Base-by-base conservation (phyloP, 1,140 invertebrate genomes). In the Leptinotarsa undecemlineata region DNA sequence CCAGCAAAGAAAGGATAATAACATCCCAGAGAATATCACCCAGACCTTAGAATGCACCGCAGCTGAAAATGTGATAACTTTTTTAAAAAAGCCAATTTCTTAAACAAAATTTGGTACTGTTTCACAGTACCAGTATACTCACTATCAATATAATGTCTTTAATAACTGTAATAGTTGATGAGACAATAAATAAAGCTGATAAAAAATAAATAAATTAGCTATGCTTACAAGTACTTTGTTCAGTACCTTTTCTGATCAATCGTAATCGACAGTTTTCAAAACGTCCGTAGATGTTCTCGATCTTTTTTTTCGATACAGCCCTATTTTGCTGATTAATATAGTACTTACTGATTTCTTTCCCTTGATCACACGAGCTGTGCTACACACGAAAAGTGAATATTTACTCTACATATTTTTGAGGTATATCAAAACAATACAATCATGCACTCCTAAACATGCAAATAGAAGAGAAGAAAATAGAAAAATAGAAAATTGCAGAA, bases 391-490 rank as follows among this genome's bases (percentile, higher is more conserved):
- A 23, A 13, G 26, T 64, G 20, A 57, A 6, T 57, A 57, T 1
- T 71, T 42, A 42, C 33, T 11, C 8, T 42, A 42, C 33, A 42
- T 42, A 71, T 71, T 71, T 76, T 73, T 76, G 72, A 60, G 68
- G 72, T 74, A 74, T 74, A 76, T 73, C 70, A 64, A 76, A 77
- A 21, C n/a, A 72, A 70, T 47, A 72, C 61, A 75, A 42, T n/a
- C 76, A 77, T 77, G 76, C 76, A 77, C 26, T 75, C 64, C 70
- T 70, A 75, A 70, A 21, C 76, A 77, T 77, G 76, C 76, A 77
- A 72, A 75, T 21, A 76, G 77, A 74, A 73, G 72, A 80, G 74
- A 77, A 80, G 68, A 74, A 78, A 78, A 70, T 75, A 77, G 75
- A 78, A 78, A 42, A 71, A 71, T 77, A 78, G 57, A 71, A 73